Conservation (phyloP, 2,888 invertebrate genomes). For the Malacosoma neustria region DNA sequence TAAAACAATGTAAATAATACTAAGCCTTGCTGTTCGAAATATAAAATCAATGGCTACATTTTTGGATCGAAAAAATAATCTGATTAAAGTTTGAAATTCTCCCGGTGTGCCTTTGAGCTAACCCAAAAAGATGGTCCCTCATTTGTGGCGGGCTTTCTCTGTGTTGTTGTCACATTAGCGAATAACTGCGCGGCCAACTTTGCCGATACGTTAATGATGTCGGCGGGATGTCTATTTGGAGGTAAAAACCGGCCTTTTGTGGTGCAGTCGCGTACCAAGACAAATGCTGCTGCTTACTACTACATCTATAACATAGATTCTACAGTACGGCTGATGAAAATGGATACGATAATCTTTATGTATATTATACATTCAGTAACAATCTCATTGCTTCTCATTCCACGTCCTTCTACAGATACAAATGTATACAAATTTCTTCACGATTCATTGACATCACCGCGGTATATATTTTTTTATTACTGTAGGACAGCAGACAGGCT, state of each 20-base stretch:
- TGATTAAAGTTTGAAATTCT: constrained; percentile 3
- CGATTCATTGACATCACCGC: too few species aligned
- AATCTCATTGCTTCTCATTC: too few species aligned
- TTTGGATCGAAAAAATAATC: background rate
- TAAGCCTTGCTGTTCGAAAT: too few species aligned
- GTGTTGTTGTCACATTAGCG: constrained; percentile 73
- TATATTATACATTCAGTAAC: too few species aligned
- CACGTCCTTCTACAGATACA: too few species aligned
- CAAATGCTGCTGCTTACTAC: background rate
- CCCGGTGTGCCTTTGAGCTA: constrained; percentile 33
- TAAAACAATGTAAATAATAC: too few species aligned
- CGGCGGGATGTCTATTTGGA: constrained; percentile 59
- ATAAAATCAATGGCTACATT: too few species aligned
- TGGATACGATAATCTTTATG: too few species aligned
- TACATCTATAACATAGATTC: background rate
- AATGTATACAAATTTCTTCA: too few species aligned
- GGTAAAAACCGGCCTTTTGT: constrained; percentile 54
- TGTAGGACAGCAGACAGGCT: too few species aligned
- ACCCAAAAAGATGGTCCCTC: constrained; percentile 61
- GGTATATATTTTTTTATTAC: too few species aligned
- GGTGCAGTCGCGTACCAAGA: constrained; percentile 15
- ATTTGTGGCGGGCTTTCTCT: constrained; percentile 69
- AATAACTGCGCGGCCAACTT: constrained; percentile 61
- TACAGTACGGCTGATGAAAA: too few species aligned
- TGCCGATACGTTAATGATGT: constrained; percentile 71